Evolutionary conservation across 2,113 vertebrate species (phyloP).

Genomic region (Notiomystis cincta): DNA sequence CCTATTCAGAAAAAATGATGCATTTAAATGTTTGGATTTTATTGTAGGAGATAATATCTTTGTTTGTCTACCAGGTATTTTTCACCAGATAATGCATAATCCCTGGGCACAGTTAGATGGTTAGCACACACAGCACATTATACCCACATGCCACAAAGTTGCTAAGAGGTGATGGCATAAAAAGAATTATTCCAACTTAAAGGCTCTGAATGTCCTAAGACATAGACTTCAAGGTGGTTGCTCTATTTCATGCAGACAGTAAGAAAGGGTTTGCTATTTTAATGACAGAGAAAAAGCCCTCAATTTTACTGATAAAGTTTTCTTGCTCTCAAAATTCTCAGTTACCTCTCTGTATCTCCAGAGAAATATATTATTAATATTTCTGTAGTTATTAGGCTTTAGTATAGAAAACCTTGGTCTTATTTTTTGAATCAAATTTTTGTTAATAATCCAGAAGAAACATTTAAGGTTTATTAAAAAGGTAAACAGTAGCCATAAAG

Average conservation of each 20-base stretch:
- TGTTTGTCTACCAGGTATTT: neutral
- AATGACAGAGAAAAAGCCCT: neutral
- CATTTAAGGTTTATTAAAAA: neutral
- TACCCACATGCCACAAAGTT: neutral
- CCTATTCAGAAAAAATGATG: neutral
- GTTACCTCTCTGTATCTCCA: neutral
- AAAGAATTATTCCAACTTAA: neutral
- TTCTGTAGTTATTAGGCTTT: neutral
- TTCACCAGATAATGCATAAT: neutral
- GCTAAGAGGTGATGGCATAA: neutral
- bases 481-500: neutral
- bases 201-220: neutral
- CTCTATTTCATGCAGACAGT: neutral
- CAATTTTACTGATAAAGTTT: neutral
- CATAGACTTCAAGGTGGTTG: neutral
- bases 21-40: neutral
- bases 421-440: neutral
- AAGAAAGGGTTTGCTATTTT: neutral
- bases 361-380: neutral
- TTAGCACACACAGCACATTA: neutral
- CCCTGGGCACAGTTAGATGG: neutral
- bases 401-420: neutral
- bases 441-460: neutral
- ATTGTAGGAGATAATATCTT: neutral
- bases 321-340: neutral